Evolutionary conservation across 2,113 vertebrate species (phyloP).

Genomic region (Noctilio leporinus): DNA sequence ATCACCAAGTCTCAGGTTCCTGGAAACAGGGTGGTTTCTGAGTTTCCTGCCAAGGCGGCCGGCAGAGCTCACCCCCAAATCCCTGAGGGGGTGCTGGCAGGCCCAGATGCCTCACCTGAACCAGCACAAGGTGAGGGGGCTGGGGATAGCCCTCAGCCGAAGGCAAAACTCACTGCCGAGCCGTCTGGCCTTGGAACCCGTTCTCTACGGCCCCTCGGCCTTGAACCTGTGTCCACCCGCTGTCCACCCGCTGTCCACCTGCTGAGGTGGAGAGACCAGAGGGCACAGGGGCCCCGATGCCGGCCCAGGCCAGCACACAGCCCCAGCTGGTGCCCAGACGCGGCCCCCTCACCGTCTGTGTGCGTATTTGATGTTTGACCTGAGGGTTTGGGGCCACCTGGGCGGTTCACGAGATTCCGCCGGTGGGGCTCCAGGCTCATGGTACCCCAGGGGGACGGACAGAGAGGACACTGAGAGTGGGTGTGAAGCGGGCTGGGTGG

Average conservation of each 20-base stretch:
- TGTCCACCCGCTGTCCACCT: too few species aligned
- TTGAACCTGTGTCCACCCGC: neutral
- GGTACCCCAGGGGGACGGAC: neutral
- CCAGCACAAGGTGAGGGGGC: neutral
- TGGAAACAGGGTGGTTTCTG: neutral
- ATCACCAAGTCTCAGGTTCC: neutral
- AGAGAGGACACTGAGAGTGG: neutral
- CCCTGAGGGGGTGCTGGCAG: accelerated
- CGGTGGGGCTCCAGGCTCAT: neutral
- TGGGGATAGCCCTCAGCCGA: accelerated
- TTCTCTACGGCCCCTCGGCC: neutral
- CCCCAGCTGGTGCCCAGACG: accelerated
- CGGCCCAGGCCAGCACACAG: neutral
- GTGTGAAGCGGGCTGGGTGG: accelerated
- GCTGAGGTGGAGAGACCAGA: neutral
- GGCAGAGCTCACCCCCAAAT: neutral
- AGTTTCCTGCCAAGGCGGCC: accelerated
- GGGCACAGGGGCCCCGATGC: accelerated
- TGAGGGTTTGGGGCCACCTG: neutral
- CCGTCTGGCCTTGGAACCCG: neutral
- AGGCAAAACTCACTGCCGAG: neutral
- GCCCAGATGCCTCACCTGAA: neutral
- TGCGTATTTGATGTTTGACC: neutral
- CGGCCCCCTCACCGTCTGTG: accelerated
- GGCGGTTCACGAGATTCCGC: neutral